A percentile compares a stretch with the other conserved stretches of the same genome.
Conservation (phyloP, 2,888 invertebrate genomes). For the Barypeithes pellucidus region DNA sequence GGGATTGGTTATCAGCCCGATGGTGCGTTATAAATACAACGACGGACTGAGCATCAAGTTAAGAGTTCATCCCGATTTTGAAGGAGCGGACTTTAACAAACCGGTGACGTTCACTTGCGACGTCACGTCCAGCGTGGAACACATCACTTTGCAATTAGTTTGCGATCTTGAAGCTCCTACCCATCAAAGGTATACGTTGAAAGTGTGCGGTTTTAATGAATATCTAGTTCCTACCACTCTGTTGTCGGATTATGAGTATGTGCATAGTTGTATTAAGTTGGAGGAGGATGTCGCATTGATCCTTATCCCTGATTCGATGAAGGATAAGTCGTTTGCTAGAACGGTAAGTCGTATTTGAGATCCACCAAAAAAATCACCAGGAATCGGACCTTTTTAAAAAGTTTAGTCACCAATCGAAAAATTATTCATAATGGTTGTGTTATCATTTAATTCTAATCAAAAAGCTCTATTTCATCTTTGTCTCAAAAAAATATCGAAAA, state of each 20-base stretch:
- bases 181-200: constrained; percentile 74
- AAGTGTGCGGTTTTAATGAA: constrained; percentile 92
- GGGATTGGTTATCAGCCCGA: constrained; percentile 91
- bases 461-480: no score
- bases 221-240: constrained; percentile 89
- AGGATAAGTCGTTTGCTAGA: constrained; percentile 82
- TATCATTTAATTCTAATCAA: no score
- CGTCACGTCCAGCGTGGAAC: constrained; percentile 89
- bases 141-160: constrained; percentile 88
- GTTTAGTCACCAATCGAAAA: no score
- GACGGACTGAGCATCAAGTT: constrained; percentile 91
- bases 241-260: constrained; percentile 92
- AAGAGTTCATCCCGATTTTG: constrained; percentile 80
- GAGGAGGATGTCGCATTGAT: constrained; percentile 89
- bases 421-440: no score
- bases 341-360: no score
- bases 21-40: constrained; percentile 85
- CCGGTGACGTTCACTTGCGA: constrained; percentile 94
- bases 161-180: constrained; percentile 81
- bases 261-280: constrained; percentile 93
- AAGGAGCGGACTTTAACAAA: constrained; percentile 68
- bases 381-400: no score
- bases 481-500: no score
- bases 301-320: constrained; percentile 78
- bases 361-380: no score